These are phyloP conservation scores for Chelonus insularis DNA, from an alignment of 1,140 invertebrate species.

Conservation along the genomic window DNA sequence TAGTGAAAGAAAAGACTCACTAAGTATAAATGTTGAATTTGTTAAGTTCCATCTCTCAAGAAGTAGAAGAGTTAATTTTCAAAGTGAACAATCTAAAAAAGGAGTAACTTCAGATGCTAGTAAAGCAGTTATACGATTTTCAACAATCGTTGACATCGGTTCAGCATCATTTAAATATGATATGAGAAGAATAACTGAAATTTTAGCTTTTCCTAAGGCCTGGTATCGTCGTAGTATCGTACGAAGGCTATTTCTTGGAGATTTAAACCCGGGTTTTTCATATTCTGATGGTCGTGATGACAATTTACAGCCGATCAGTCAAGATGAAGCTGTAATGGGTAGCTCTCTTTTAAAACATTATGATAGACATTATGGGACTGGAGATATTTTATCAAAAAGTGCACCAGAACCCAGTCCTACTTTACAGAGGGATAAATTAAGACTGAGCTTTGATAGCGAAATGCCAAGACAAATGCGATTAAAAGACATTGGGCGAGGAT, in stretches of 20 bases:
- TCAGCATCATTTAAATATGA: conserved; percentile 99
- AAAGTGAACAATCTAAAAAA: conserved; percentile 59
- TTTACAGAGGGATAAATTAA: conserved; percentile 60
- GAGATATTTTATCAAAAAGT: conserved; percentile 50
- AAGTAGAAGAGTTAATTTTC: conserved; percentile 81
- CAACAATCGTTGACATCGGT: conserved; percentile 94
- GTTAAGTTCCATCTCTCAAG: conserved; percentile 94
- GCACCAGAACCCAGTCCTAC: conserved; percentile 57
- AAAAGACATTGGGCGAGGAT: conserved; percentile 60
- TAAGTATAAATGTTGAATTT: conserved; percentile 96
- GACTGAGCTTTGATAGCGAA: conserved; percentile 62
- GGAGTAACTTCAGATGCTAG: conserved; percentile 43
- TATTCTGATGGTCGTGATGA: conserved; percentile 59
- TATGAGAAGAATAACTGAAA: conserved; percentile 96
- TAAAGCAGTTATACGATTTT: conserved; percentile 84
- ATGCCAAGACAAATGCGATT: conserved; percentile 54
- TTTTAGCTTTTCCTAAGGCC: conserved; percentile 95
- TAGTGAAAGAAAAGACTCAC: conserved; percentile 89
- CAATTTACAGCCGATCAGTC: conserved; percentile 41
- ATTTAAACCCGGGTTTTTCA: conserved; percentile 67
- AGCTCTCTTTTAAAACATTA: conserved; percentile 52
- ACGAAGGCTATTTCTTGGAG: conserved; percentile 88
- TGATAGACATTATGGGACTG: conserved; percentile 38
- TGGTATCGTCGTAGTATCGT: conserved; percentile 96
- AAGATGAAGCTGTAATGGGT: conserved; percentile 53